Evolutionary conservation across 1,140 invertebrate species (phyloP).

Genomic region (Sogatella furcifera): DNA sequence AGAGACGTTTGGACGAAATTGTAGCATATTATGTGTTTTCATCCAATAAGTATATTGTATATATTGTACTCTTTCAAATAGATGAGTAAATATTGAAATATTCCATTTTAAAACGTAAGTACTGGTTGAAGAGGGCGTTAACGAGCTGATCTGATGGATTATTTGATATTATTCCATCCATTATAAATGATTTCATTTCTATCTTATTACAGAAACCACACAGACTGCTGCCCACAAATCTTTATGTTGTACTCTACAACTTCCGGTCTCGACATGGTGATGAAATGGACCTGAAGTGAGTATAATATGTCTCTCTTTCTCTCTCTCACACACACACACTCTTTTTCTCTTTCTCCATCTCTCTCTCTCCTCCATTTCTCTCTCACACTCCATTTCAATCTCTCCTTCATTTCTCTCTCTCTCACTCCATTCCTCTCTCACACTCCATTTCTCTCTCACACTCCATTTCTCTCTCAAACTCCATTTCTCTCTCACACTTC

Average conservation of each 20-base stretch:
- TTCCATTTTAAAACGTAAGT: no score
- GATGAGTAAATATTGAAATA: no score
- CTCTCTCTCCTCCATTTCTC: background rate
- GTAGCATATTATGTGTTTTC: no score
- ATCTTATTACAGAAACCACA: constrained; percentile 58
- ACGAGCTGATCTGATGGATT: no score
- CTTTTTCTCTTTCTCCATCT: no score
- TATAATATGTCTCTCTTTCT: background rate
- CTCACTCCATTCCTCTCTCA: background rate
- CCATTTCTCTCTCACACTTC: background rate
- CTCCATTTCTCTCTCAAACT: background rate
- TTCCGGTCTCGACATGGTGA: constrained; percentile 88
- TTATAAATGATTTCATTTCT: no score
- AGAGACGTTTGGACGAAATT: no score
- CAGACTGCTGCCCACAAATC: constrained; percentile 74
- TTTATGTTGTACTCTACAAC: constrained; percentile 92
- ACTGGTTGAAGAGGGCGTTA: no score
- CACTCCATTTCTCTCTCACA: background rate
- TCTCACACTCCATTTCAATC: background rate
- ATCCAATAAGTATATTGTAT: no score
- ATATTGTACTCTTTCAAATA: no score
- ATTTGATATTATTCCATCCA: no score
- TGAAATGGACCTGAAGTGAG: constrained; percentile 83
- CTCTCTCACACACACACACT: background rate
- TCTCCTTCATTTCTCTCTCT: background rate